Evolutionary conservation across 2,797 vertebrate genomes (phyloP).

Genomic region (Stomatorhinus walkeri): DNA sequence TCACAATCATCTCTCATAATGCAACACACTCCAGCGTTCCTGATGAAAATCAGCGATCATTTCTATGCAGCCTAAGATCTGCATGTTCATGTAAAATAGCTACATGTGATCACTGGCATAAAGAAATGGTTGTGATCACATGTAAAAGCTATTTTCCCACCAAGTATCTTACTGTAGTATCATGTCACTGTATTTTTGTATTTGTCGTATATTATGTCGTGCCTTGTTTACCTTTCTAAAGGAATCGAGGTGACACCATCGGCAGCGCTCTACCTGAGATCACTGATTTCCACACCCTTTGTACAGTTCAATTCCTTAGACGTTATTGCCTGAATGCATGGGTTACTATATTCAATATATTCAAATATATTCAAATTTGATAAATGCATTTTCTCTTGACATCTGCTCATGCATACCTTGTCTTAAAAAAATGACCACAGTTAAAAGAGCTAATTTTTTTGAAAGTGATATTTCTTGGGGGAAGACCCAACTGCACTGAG

Average conservation of each 20-base stretch:
- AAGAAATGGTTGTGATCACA: not conserved
- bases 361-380: not conserved
- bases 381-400: not conserved
- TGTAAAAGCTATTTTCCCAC: not conserved
- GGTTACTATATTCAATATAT: not conserved
- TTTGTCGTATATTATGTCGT: not conserved
- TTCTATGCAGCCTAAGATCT: not conserved
- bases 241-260: not conserved
- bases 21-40: not conserved
- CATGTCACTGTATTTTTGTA: not conserved
- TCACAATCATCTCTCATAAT: not conserved
- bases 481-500: not conserved
- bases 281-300: not conserved
- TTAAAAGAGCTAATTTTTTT: not conserved
- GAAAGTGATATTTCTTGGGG: not conserved
- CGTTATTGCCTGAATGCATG: not conserved
- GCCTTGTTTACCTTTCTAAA: not conserved
- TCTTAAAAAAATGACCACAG: not conserved
- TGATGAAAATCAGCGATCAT: not conserved
- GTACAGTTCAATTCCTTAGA: not conserved
- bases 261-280: not conserved
- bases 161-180: not conserved
- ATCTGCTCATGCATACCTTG: not conserved
- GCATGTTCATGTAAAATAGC: not conserved
- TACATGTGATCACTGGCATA: not conserved